Evolutionary conservation across 2,113 vertebrate species (phyloP).

Genomic region (Eulemur macaco): DNA sequence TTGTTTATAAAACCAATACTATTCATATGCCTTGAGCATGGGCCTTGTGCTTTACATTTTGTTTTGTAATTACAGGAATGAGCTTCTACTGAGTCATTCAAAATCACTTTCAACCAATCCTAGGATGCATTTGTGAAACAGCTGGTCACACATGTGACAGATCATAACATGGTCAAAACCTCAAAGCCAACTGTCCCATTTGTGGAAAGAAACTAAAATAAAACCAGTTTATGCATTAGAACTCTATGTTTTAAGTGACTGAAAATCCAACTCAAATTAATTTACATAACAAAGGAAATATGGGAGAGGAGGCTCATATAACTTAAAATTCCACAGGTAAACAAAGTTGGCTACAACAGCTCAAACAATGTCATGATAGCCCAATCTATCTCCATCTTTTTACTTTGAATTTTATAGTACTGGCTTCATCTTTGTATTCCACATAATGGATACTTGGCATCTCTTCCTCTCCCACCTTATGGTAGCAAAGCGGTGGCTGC

Average conservation of each 20-base stretch:
- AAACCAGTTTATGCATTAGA: neutral
- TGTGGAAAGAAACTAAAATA: slow-evolving; percentile 4
- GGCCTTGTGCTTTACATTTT: neutral
- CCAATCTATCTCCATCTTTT: neutral
- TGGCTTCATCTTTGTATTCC: neutral
- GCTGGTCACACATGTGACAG: neutral
- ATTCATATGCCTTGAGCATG: neutral
- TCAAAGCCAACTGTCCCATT: neutral
- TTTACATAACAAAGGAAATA: neutral
- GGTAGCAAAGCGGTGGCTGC: neutral
- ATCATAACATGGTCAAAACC: neutral
- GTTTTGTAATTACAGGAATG: slow-evolving; percentile 8
- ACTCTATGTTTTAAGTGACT: neutral
- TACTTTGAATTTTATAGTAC: neutral
- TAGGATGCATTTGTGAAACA: slow-evolving; percentile 22
- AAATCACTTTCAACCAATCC: slow-evolving; percentile 24
- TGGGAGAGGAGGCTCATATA: neutral
- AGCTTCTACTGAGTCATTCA: neutral
- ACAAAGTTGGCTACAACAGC: neutral
- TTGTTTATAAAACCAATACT: slow-evolving; percentile 15
- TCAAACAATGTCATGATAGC: neutral
- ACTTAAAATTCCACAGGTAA: slow-evolving; percentile 31
- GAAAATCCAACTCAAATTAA: neutral
- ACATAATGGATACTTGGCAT: neutral
- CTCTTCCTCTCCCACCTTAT: neutral